phyloP scores from a whole-genome alignment of 1,140 invertebrate species.

The Zaprionus nigranus region DNA sequence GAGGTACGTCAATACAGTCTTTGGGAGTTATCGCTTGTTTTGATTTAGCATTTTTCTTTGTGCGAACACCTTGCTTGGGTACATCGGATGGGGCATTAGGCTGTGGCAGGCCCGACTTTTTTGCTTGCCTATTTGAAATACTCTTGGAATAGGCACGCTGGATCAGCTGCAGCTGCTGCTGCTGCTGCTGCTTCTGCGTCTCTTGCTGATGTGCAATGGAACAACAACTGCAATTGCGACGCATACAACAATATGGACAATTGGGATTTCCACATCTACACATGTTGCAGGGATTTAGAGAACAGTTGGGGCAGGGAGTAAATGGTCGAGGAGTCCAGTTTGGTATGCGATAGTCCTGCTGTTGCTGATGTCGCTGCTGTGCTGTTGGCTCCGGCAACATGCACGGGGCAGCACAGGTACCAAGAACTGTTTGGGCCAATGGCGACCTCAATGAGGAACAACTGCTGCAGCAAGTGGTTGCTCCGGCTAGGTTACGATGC shows the following conservation, averaged over 20 bases:
- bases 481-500: constrained; percentile 3
- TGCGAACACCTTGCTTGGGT: neutral
- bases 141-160: neutral
- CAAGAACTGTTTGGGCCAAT: constrained; percentile 5
- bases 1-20: neutral
- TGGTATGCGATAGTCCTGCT: neutral
- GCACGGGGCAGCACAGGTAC: neutral
- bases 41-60: neutral
- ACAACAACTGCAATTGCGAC: neutral
- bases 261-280: neutral
- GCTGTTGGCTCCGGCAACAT: constrained; percentile 10
- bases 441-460: constrained; percentile 25
- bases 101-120: neutral
- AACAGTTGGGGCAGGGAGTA: constrained; percentile 16
- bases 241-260: constrained; percentile 16
- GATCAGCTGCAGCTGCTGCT: neutral
- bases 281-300: constrained; percentile 11
- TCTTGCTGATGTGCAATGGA: constrained; percentile 19
- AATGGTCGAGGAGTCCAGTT: constrained; percentile 8
- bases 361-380: constrained; percentile 19
- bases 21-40: neutral
- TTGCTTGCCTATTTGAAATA: neutral
- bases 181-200: neutral
- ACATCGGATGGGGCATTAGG: neutral
- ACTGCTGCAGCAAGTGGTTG: constrained; percentile 23